phyloP scores from a whole-genome alignment of 2,113 vertebrate genomes.

The Alexandromys fortis region DNA sequence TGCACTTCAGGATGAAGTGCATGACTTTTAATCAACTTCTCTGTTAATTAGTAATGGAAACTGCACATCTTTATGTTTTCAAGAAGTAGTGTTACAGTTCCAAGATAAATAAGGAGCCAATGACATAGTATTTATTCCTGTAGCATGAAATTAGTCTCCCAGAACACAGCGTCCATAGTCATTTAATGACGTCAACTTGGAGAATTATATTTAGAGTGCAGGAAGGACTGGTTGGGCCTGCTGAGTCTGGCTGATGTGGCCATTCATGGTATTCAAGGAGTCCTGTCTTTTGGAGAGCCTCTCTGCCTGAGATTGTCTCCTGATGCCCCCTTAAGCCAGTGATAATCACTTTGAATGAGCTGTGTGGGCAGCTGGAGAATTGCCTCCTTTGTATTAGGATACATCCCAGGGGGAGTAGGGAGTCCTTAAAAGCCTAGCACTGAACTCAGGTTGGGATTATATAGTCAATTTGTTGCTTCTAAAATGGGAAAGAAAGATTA shows the following conservation, averaged over 20 bases:
- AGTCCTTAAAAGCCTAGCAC: constrained; percentile 29
- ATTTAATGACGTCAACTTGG: constrained; percentile 50
- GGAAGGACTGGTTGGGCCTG: not conserved
- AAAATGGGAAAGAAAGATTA: not conserved
- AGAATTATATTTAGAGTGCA: not conserved
- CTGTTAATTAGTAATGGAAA: constrained; percentile 73
- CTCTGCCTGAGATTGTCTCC: not conserved
- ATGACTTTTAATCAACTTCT: constrained; percentile 76
- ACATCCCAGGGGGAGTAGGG: constrained; percentile 15
- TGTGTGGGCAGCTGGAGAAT: constrained; percentile 10
- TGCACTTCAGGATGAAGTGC: constrained; percentile 54
- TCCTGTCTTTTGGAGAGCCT: not conserved
- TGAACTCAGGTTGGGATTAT: constrained; percentile 33
- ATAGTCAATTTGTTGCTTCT: constrained; percentile 46
- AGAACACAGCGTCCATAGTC: constrained; percentile 20
- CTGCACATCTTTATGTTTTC: constrained; percentile 60
- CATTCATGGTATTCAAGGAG: not conserved
- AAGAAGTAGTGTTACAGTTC: constrained; percentile 69
- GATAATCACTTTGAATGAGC: constrained; percentile 50
- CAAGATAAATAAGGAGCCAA: constrained; percentile 68
- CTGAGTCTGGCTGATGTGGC: not conserved
- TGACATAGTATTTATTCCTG: constrained; percentile 40
- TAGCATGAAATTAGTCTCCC: constrained; percentile 58
- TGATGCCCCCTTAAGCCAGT: constrained; percentile 6
- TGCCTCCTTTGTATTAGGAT: constrained; percentile 65